Base-by-base conservation (phyloP, 2,113 vertebrate genomes). In the Epinephelus moara region DNA sequence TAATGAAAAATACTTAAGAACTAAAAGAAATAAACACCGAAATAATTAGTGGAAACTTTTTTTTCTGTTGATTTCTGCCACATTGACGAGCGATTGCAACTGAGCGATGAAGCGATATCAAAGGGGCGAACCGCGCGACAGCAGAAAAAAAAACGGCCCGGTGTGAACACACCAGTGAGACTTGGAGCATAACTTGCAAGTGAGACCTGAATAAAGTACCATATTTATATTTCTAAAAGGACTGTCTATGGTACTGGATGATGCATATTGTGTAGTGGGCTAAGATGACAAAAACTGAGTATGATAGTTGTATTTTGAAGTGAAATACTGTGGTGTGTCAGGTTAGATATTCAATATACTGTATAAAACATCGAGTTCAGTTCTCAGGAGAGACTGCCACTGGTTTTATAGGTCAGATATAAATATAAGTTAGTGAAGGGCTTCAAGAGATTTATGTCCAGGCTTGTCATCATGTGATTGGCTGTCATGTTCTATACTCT, bases 401-500 rank as follows among this genome's bases (percentile, higher is more conserved):
- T 78, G 53, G 59, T 81, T 84, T 87, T 79, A 64, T 70, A 67
- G 60, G 81, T 89, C 75, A 60, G 66, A 77, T 71, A 69, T 82
- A 76, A 82, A 85, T 71, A 88, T 50, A 75, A 67, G 63, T 71
- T 56, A 61, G 76, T 62, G 13, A 84, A 52, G 61, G 66, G 62
- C 50, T 71, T 81, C 50, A 70, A 63, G 69, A 86, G 72, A 81
- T 71, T 85, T 68, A 78, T 77, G 23, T n/a, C 25, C 17, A 69
- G 82, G 79, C 64, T 42, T 86, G 68, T 73, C 74, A 15, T 50
- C 57, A 18, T 80, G 52, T 85, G 85, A 89, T 84, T 66, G 78
- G 80, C 74, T 82, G 81, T 85, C 88, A 80, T 90, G 82, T 77
- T 85, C 42, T 69, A 17, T 88, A 70, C 67, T 19, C n/a, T 47